A percentile compares a stretch with the other conserved stretches of the same genome.
phyloP scores from a whole-genome alignment of 2,113 vertebrate genomes.

The Sphaerodactylus townsendi region DNA sequence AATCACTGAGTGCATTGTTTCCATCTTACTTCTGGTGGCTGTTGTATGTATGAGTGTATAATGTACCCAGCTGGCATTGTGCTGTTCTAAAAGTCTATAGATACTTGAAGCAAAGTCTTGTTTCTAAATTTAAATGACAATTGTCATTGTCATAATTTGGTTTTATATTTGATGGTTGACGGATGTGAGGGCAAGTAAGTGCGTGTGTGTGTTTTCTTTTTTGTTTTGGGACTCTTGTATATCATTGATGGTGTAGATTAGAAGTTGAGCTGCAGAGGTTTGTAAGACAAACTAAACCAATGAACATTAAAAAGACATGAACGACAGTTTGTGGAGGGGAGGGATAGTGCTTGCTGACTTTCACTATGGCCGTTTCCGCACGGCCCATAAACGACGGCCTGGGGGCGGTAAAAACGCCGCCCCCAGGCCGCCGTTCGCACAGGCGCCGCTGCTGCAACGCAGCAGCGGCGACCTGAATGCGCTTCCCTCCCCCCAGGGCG shows the following conservation, averaged over 20 bases:
- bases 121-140: constrained; percentile 54
- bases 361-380: no score
- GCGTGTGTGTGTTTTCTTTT: background rate
- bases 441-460: no score
- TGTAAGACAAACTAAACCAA: background rate
- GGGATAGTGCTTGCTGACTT: no score
- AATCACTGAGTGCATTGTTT: constrained; percentile 55
- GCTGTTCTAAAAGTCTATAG: constrained; percentile 53
- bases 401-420: no score
- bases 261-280: background rate
- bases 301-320: background rate
- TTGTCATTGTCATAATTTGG: constrained; percentile 44
- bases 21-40: constrained; percentile 40
- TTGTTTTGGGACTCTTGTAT: background rate
- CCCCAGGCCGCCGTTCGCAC: no score
- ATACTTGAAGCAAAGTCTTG: constrained; percentile 37
- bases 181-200: constrained; percentile 12
- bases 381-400: no score
- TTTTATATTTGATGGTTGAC: constrained; percentile 41
- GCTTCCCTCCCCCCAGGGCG: no score
- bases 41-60: constrained; percentile 10
- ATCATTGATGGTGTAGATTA: background rate
- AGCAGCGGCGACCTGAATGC: no score
- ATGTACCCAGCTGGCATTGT: constrained; percentile 39
- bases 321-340: background rate